phyloP scores from a whole-genome alignment of 2,888 invertebrate species.

The Spodoptera exigua region DNA sequence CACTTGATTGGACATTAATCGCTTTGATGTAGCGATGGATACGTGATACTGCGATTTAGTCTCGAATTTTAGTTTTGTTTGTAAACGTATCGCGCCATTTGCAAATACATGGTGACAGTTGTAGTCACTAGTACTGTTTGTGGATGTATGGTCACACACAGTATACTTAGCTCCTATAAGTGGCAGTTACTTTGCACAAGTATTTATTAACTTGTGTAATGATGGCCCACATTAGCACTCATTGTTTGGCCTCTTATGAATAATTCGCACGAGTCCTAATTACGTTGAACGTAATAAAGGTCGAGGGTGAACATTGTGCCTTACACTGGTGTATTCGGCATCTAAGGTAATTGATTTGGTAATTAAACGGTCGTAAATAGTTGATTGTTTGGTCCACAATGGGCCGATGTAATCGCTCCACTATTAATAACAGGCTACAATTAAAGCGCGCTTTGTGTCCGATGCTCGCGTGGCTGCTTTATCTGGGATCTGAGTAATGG shows the following conservation, averaged over 20 bases:
- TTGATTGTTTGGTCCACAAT: constrained; percentile 48
- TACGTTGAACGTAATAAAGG: not conserved
- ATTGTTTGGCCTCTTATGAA: not conserved
- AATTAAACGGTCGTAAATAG: constrained; percentile 51
- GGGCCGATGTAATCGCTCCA: constrained; percentile 56
- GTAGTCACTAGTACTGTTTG: no score
- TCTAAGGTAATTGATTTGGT: constrained; percentile 42
- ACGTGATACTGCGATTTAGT: constrained; percentile 46
- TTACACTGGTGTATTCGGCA: constrained; percentile 3
- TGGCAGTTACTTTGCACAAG: no score
- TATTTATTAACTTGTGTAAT: no score
- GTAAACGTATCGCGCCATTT: constrained; percentile 12
- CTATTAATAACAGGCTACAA: constrained; percentile 62
- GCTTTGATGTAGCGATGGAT: constrained; percentile 53
- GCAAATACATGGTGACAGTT: not conserved
- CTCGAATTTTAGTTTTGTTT: constrained; percentile 39
- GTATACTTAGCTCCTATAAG: no score
- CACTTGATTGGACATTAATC: constrained; percentile 60
- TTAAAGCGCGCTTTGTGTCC: constrained; percentile 63
- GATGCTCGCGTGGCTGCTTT: constrained; percentile 56
- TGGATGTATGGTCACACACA: no score
- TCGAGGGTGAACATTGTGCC: no score
- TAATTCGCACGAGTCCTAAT: not conserved
- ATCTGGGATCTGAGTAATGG: constrained; percentile 60
- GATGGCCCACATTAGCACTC: not conserved